A percentile compares a stretch with the other conserved stretches of the same genome.
phyloP scores from a whole-genome alignment of 2,888 invertebrate species.

The Euzetes globulus region DNA sequence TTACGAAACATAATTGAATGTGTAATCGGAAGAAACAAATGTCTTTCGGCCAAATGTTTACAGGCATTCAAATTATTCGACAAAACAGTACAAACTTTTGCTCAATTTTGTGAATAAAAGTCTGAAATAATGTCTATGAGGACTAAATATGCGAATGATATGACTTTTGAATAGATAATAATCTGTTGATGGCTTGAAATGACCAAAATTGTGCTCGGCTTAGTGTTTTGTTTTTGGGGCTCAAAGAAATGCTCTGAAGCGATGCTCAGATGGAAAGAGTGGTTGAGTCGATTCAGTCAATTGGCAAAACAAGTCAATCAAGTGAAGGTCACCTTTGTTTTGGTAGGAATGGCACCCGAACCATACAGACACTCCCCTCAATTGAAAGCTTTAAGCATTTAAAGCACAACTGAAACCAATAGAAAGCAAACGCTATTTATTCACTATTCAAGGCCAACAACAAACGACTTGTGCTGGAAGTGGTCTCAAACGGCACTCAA shows the following conservation, averaged over 20 bases:
- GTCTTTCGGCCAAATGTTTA: too few species aligned
- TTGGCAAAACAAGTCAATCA: slow-evolving; percentile 16
- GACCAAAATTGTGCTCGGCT: too few species aligned
- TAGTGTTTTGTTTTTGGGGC: background rate
- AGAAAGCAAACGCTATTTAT: slow-evolving; percentile 10
- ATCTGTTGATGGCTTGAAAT: too few species aligned
- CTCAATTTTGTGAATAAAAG: too few species aligned
- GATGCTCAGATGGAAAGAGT: background rate
- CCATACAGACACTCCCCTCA: background rate
- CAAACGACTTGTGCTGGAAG: background rate
- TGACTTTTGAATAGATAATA: too few species aligned
- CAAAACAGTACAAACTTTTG: too few species aligned
- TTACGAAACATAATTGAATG: background rate
- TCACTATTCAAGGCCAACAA: slow-evolving; percentile 1
- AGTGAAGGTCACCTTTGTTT: slow-evolving; percentile 24
- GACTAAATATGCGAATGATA: too few species aligned
- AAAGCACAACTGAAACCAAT: background rate
- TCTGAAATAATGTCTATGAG: too few species aligned
- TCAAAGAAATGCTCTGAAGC: background rate
- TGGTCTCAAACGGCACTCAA: too few species aligned
- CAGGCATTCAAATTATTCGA: too few species aligned
- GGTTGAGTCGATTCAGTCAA: background rate
- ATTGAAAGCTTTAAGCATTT: background rate
- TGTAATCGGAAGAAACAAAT: too few species aligned
- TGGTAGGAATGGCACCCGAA: background rate